Percentiles rank a stretch among this genome's conserved stretches.
Evolutionary conservation across 2,113 vertebrate species (phyloP).

Genomic region (Pyxicephalus adspersus): DNA sequence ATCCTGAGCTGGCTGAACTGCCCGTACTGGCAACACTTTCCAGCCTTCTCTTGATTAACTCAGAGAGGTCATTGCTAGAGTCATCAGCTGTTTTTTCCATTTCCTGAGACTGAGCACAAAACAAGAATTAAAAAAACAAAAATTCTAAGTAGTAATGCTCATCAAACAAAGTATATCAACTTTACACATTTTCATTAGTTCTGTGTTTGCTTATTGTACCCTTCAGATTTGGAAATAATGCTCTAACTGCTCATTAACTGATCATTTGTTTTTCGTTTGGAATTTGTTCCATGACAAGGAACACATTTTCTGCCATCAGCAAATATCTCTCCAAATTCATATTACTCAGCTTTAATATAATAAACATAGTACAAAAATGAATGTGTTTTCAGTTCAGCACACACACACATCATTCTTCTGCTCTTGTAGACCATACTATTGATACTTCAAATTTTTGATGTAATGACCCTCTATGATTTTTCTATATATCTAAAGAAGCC

Average conservation of each 20-base stretch:
- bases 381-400: too few species aligned
- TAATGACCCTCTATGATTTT: too few species aligned
- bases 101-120: slow-evolving; percentile 69
- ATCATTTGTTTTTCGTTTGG: not conserved
- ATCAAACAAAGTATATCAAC: not conserved
- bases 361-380: not conserved
- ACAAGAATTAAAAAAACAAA: not conserved
- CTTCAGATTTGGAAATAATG: not conserved
- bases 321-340: not conserved
- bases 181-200: too few species aligned
- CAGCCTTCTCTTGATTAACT: slow-evolving; percentile 87
- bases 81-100: slow-evolving; percentile 72
- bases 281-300: not conserved
- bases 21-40: slow-evolving; percentile 93
- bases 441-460: too few species aligned
- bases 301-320: not conserved
- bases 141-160: not conserved
- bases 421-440: too few species aligned
- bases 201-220: not conserved
- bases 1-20: slow-evolving; percentile 92
- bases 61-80: slow-evolving; percentile 81
- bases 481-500: too few species aligned
- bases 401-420: too few species aligned
- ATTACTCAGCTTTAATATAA: not conserved
- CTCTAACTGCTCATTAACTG: not conserved